Conservation (phyloP, 2,888 invertebrate species). For the Hetaerina titia region DNA sequence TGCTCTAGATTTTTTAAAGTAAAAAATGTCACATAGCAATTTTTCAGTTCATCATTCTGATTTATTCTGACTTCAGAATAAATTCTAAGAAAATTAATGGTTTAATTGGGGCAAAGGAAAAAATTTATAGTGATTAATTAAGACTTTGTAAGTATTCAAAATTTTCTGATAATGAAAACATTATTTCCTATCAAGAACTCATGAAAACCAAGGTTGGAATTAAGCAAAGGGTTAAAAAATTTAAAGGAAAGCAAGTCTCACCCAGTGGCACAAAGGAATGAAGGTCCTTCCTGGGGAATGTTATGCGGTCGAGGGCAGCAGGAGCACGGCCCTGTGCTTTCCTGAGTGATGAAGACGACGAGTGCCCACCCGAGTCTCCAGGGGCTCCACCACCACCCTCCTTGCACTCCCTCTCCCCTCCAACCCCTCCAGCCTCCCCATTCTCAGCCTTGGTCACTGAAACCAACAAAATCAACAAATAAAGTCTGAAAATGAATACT, state of each 20-base stretch:
- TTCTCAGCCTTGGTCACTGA: constrained; percentile 83
- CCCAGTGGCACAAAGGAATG: constrained; percentile 80
- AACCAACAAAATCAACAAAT: constrained; percentile 70
- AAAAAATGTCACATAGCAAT: too few relatives aligned
- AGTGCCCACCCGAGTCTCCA: constrained; percentile 55
- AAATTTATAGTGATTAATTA: too few relatives aligned
- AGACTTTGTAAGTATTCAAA: too few relatives aligned
- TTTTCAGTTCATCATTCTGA: too few relatives aligned
- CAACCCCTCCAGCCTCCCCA: constrained; percentile 78
- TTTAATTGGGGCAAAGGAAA: too few relatives aligned
- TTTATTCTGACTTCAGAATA: too few relatives aligned
- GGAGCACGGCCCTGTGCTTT: constrained; percentile 49
- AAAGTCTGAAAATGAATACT: neutral
- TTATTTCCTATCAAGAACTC: too few relatives aligned
- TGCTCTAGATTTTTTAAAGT: too few relatives aligned
- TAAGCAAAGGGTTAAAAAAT: neutral
- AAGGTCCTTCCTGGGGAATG: constrained; percentile 85
- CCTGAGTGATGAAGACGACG: constrained; percentile 36
- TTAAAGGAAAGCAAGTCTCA: constrained; percentile 72
- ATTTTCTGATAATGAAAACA: too few relatives aligned
- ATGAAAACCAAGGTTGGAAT: neutral
- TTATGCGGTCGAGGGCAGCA: constrained; percentile 42
- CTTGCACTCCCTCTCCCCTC: constrained; percentile 82
- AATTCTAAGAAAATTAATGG: too few relatives aligned
- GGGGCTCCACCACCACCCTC: constrained; percentile 75